Conservation (phyloP, 2,888 invertebrate genomes). For the Hermaeophaga mercurialis region DNA sequence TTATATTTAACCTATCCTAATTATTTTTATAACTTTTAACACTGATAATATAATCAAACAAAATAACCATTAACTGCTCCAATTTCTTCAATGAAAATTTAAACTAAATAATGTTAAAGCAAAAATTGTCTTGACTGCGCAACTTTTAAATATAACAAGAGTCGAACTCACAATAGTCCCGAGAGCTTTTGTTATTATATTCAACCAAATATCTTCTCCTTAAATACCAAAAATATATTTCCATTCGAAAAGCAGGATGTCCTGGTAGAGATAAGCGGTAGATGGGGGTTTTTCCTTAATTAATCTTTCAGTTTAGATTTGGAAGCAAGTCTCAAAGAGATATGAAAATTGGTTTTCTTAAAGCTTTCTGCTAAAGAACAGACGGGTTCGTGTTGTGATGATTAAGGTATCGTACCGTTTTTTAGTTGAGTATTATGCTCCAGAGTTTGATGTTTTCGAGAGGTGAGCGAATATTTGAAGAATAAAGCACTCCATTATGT, state of each 20-base stretch:
- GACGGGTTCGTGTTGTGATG: constrained; percentile 8
- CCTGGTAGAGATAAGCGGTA: constrained; percentile 36
- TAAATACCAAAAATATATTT: constrained; percentile 11
- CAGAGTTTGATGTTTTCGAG: no score
- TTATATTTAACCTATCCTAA: no score
- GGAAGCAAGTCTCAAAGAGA: constrained; percentile 41
- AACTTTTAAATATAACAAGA: no score
- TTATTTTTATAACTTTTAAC: no score
- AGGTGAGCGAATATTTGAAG: no score
- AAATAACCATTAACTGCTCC: no score
- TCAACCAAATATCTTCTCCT: constrained; percentile 5
- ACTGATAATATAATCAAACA: no score
- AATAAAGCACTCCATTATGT: no score
- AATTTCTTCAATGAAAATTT: no score
- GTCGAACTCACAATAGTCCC: neutral
- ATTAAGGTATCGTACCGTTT: constrained; percentile 9
- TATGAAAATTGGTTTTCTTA: constrained; percentile 46
- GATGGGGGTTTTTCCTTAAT: constrained; percentile 40
- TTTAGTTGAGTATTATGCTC: no score
- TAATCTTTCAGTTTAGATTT: constrained; percentile 43
- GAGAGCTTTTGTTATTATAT: constrained; percentile 14
- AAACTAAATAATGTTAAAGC: no score
- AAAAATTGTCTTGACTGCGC: no score
- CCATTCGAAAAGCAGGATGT: constrained; percentile 16
- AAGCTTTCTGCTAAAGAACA: constrained; percentile 32